Percentiles rank a stretch among this genome's conserved stretches.
phyloP scores from a whole-genome alignment of 2,888 invertebrate species.

The Drosophila borborema region DNA sequence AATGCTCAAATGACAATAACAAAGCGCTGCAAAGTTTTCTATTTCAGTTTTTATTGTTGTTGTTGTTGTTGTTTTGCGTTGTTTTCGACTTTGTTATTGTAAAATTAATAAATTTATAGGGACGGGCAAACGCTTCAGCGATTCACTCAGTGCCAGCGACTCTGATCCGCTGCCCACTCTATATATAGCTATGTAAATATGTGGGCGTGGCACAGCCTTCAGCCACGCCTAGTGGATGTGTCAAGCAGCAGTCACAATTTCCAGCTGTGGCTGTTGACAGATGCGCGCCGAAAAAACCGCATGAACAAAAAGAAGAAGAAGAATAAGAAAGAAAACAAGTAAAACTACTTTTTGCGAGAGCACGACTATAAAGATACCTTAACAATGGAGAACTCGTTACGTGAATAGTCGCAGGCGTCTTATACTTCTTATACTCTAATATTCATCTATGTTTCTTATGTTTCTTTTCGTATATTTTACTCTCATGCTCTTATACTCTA shows the following conservation, averaged over 20 bases:
- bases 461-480: background rate
- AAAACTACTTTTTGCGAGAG: background rate
- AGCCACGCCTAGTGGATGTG: slow-evolving; percentile 14
- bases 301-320: slow-evolving; percentile 37
- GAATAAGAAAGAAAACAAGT: slow-evolving; percentile 2
- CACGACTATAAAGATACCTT: slow-evolving; percentile 3
- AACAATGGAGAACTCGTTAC: background rate
- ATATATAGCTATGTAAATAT: slow-evolving; percentile 4
- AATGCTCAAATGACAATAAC: slow-evolving; percentile 62
- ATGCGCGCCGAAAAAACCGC: slow-evolving; percentile 54
- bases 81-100: slow-evolving; percentile 46
- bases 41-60: slow-evolving; percentile 41
- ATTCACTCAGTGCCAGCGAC: slow-evolving; percentile 50
- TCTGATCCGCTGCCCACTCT: slow-evolving; percentile 39
- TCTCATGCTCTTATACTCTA: background rate
- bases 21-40: slow-evolving; percentile 56
- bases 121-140: slow-evolving; percentile 65
- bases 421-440: background rate
- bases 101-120: slow-evolving; percentile 56
- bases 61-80: slow-evolving; percentile 16
- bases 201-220: slow-evolving; percentile 20
- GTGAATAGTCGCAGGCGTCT: background rate
- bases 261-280: slow-evolving; percentile 49
- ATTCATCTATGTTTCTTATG: no score
- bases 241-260: slow-evolving; percentile 25